phyloP scores from a whole-genome alignment of 2,113 vertebrate genomes.

The Alces alces region DNA sequence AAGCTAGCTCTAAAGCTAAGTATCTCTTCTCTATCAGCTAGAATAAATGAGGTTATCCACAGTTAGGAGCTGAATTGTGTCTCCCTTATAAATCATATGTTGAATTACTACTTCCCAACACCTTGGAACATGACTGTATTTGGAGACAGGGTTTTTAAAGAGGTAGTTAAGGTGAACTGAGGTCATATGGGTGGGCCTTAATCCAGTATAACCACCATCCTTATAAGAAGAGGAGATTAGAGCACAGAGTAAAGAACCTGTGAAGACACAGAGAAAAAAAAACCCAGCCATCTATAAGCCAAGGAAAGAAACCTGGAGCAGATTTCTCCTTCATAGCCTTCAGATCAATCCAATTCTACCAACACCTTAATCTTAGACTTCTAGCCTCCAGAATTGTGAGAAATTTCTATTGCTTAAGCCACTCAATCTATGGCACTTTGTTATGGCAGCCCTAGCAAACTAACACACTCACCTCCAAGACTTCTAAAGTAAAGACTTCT shows the following conservation, averaged over 20 bases:
- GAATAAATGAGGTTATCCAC: neutral
- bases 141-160: neutral
- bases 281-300: neutral
- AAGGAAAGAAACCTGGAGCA: neutral
- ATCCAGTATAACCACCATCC: neutral
- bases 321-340: neutral
- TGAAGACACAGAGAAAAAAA: neutral
- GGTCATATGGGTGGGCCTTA: neutral
- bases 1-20: neutral
- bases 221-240: neutral
- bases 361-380: neutral
- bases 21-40: neutral
- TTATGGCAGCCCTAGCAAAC: neutral
- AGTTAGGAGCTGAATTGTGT: neutral
- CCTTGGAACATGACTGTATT: neutral
- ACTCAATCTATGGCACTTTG: neutral
- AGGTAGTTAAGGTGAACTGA: neutral
- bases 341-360: neutral
- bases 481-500: neutral
- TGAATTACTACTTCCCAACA: neutral
- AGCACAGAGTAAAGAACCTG: neutral
- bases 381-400: neutral
- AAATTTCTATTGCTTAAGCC: neutral
- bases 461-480: neutral
- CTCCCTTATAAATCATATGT: neutral